Base-by-base conservation (phyloP, 1,140 invertebrate genomes). In the Pseudomyrmex flavicornis region DNA sequence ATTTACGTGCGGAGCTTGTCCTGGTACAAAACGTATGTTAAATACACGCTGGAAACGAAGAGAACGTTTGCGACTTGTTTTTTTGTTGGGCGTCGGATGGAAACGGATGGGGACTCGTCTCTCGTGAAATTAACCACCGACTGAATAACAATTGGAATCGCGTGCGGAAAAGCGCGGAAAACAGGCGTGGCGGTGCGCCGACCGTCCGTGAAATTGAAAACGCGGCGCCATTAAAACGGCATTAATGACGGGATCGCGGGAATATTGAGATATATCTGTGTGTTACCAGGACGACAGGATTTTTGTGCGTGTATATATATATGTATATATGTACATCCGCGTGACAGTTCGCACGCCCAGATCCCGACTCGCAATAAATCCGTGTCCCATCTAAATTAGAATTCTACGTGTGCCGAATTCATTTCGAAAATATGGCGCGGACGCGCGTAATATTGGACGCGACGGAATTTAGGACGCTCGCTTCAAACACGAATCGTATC, bases 131-230 rank as follows among this genome's bases (percentile, higher is more conserved):
- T 83, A 83, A 83, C 74, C 82, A 79, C 75, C 82, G 63, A 46
- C 63, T 75, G 82, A 83, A 83, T 83, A 83, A 83, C 82, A 83
- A 83, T 83, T 56, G 56, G 65, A 83, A 66, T 79, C 74, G 73
- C 56, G 58, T 68, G 58, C 77, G 75, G 59, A 80, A 82, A 84
- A 84, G 75, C 83, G 76, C 66, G 83, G 59, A 58, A 80, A 80
- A 52, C 54, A 70, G 73, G n/a, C 26, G 54, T 35, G 50, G 80
- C 12, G 72, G 72, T 52, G 48, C 44, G 50, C 9, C 26, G 66
- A 44, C 46, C 76, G 83, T 70, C 76, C 83, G 83, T 82, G 83
- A 84, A 84, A 84, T 84, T 82, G 83, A 75, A 84, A 84, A 82
- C 66, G 75, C 83, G 76, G 58, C 83, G 79, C 83, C 76, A 84